A percentile compares a stretch with the other conserved stretches of the same genome.
Evolutionary conservation across 2,797 vertebrate species (phyloP).

Genomic region (Crocodylus rhombifer): DNA sequence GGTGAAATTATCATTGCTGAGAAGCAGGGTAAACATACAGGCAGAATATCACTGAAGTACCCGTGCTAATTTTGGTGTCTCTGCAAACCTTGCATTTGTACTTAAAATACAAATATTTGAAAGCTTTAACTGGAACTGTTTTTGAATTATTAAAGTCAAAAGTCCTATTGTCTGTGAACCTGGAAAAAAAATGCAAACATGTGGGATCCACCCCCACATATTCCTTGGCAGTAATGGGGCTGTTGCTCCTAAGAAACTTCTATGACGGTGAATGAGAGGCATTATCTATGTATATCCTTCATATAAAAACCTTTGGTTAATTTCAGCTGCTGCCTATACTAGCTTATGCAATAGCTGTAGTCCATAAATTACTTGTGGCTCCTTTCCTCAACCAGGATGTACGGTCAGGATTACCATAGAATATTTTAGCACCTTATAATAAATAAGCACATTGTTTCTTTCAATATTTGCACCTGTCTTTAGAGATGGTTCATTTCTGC

Average conservation of each 20-base stretch:
- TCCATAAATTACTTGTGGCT: background rate
- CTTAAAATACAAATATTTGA: background rate
- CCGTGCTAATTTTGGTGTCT: too few species aligned
- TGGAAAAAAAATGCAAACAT: background rate
- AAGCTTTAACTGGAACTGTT: background rate
- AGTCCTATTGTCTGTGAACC: rapidly evolving
- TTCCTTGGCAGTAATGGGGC: rapidly evolving
- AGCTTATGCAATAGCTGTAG: background rate
- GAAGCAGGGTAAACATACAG: too few species aligned
- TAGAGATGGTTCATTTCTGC: background rate
- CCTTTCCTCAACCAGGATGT: background rate
- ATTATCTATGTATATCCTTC: rapidly evolving
- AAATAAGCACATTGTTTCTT: background rate
- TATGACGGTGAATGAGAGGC: background rate
- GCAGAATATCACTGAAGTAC: too few species aligned
- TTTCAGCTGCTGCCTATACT: background rate
- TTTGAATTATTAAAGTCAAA: background rate
- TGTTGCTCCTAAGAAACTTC: rapidly evolving
- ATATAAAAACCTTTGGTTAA: background rate
- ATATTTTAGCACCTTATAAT: background rate
- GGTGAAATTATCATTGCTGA: too few species aligned
- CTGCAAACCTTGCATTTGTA: too few species aligned
- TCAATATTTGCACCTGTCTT: background rate
- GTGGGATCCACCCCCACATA: rapidly evolving
- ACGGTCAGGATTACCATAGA: background rate